Conservation (phyloP, 1,140 invertebrate genomes). For the Ridgeia piscesae region DNA sequence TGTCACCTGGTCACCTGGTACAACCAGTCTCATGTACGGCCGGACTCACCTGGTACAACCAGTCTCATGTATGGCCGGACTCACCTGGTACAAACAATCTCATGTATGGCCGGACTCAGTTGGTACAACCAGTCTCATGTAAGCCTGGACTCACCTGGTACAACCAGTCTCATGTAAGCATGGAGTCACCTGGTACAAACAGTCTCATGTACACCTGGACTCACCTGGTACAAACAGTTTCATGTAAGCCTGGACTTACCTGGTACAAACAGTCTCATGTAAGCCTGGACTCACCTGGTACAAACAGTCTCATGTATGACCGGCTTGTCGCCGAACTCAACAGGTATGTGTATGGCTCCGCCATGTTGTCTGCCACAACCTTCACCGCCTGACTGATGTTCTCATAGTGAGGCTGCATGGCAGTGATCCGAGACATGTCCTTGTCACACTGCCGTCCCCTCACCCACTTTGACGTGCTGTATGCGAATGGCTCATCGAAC, state of each 20-base stretch:
- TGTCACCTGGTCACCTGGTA: no score
- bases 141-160: constrained; percentile 15
- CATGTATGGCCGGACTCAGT: no score
- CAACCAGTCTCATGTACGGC: constrained; percentile 5
- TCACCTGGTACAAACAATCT: no score
- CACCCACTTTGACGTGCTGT: constrained; percentile 43
- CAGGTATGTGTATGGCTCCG: constrained; percentile 18
- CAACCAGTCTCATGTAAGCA: not conserved
- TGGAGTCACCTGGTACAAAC: no score
- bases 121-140: no score
- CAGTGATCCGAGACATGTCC: constrained; percentile 42
- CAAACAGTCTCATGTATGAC: constrained; percentile 7
- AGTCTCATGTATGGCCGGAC: constrained; percentile 16
- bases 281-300: constrained; percentile 15
- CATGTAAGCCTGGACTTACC: no score
- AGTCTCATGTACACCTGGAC: constrained; percentile 5
- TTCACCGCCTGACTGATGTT: constrained; percentile 11
- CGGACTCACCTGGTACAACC: no score
- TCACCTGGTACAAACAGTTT: no score
- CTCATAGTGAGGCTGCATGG: constrained; percentile 36
- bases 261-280: no score
- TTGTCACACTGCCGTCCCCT: constrained; percentile 42
- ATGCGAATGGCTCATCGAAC: constrained; percentile 46
- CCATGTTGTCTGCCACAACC: not conserved
- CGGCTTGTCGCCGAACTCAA: not conserved